Evolutionary conservation across 2,797 vertebrate species (phyloP).

Genomic region (Sarcophilus harrisii): DNA sequence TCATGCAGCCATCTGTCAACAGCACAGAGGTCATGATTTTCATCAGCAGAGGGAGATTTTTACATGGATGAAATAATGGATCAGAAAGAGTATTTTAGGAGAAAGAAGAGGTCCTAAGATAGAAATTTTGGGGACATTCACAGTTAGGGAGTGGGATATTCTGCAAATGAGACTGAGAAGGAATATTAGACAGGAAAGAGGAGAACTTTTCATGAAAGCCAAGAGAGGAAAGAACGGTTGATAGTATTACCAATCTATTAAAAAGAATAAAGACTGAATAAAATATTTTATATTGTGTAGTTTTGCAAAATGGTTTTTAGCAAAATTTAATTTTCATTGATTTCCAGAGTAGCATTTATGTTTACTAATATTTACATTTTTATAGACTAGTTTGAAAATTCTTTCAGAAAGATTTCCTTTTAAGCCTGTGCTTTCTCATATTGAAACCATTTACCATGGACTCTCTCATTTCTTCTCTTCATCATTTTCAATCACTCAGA

Average conservation of each 20-base stretch:
- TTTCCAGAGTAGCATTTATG: background rate
- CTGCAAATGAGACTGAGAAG: background rate
- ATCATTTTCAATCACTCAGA: background rate
- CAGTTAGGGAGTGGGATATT: background rate
- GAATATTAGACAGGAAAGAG: background rate
- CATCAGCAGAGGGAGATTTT: background rate
- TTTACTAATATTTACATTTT: background rate
- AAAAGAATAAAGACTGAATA: background rate
- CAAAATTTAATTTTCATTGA: background rate
- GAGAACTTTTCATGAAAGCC: background rate
- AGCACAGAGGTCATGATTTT: background rate
- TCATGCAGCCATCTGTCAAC: background rate
- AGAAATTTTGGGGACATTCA: background rate
- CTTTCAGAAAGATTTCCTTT: background rate
- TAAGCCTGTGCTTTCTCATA: background rate
- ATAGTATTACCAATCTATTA: background rate
- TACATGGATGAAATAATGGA: background rate
- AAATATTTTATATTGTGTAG: background rate
- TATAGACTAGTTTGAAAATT: background rate
- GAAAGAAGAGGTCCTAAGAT: background rate
- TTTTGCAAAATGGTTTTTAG: background rate
- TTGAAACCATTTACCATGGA: background rate
- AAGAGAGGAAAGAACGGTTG: background rate
- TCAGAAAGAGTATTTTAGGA: background rate
- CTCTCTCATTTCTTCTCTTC: background rate